phyloP scores from a whole-genome alignment of 2,113 vertebrate genomes.

The Labeo catla region DNA sequence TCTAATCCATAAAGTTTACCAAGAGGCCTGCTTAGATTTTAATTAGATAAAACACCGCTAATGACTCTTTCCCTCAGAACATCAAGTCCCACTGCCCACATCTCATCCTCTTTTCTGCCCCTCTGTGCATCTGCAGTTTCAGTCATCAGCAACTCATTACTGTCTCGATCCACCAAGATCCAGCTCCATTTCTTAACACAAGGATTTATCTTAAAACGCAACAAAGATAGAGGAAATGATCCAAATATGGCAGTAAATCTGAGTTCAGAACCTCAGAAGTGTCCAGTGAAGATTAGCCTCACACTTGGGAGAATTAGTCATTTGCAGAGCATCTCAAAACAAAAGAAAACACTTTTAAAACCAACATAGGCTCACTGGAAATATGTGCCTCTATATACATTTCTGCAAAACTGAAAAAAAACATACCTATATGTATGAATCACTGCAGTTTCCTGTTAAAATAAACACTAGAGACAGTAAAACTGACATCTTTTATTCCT shows the following conservation, averaged over 20 bases:
- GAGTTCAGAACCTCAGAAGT: constrained; percentile 6
- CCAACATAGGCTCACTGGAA: too few relatives aligned
- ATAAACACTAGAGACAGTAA: too few relatives aligned
- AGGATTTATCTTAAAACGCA: constrained; percentile 32
- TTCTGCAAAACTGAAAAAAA: too few relatives aligned
- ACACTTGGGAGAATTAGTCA: constrained; percentile 8
- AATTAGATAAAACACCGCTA: constrained; percentile 31
- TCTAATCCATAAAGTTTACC: constrained; percentile 42
- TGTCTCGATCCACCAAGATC: constrained; percentile 34
- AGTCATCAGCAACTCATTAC: constrained; percentile 46
- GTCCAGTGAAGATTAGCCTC: constrained; percentile 10
- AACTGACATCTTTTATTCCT: too few relatives aligned
- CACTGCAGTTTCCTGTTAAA: too few relatives aligned
- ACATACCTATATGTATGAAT: too few relatives aligned
- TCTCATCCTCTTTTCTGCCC: constrained; percentile 36
- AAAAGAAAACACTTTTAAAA: background rate
- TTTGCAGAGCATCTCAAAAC: constrained; percentile 15
- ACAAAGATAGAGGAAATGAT: constrained; percentile 6
- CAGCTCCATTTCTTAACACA: constrained; percentile 22
- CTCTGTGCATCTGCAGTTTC: constrained; percentile 28
- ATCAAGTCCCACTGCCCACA: constrained; percentile 42
- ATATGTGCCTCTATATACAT: too few relatives aligned
- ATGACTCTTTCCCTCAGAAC: constrained; percentile 37
- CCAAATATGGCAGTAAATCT: constrained; percentile 24
- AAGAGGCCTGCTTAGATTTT: constrained; percentile 36